Evolutionary conservation across 2,888 invertebrate genomes (phyloP).

Genomic region (Thera britannica): DNA sequence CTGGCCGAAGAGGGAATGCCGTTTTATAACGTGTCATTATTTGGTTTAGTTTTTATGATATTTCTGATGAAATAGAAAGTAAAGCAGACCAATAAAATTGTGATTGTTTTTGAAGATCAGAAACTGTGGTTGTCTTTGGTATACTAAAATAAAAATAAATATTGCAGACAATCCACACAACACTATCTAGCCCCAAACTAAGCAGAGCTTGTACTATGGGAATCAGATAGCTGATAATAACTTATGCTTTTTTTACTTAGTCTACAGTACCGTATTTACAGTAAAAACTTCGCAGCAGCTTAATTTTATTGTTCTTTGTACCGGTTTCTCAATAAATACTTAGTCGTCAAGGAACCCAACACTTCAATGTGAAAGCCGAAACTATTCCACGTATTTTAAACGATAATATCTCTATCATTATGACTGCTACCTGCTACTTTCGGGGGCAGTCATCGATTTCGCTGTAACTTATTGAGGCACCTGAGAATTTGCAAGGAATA

Average conservation of each 20-base stretch:
- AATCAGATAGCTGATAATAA: no score
- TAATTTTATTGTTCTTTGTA: not conserved
- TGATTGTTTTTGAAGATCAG: not conserved
- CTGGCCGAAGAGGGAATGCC: conserved; percentile 73
- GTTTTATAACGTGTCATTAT: conserved; percentile 66
- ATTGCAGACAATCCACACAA: no score
- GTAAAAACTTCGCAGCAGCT: not conserved
- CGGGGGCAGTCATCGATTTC: conserved; percentile 55
- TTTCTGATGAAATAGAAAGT: conserved; percentile 51
- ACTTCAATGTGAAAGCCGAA: conserved; percentile 38
- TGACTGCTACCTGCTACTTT: conserved; percentile 61
- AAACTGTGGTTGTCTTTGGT: not conserved
- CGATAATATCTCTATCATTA: conserved; percentile 51
- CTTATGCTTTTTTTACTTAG: no score
- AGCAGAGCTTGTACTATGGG: no score
- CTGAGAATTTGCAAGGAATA: conserved; percentile 49
- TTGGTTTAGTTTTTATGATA: conserved; percentile 62
- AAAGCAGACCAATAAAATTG: not conserved
- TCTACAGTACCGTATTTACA: not conserved
- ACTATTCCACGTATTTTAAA: conserved; percentile 59
- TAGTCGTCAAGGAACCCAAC: conserved; percentile 26
- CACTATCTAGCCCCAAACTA: no score
- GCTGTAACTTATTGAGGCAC: conserved; percentile 58
- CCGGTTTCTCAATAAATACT: not conserved
- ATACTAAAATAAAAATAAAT: no score